A percentile compares a stretch with the other conserved stretches of the same genome.
Conservation (phyloP, 2,797 vertebrate genomes). For the Columba guinea region DNA sequence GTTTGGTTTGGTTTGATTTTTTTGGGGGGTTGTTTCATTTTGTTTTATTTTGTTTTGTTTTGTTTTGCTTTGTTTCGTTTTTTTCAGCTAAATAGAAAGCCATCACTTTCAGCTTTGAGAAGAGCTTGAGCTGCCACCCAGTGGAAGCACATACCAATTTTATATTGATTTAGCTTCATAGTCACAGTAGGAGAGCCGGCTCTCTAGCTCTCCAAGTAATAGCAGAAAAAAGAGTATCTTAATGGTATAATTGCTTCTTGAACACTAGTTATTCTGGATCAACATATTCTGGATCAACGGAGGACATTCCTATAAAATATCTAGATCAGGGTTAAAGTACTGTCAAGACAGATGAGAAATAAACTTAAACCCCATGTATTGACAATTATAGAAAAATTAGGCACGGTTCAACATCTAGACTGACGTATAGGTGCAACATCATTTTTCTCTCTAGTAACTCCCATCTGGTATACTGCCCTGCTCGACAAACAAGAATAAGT, state of each 20-base stretch:
- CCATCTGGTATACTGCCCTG: not conserved
- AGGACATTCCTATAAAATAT: not conserved
- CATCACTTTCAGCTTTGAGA: not conserved
- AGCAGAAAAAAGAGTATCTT: not conserved
- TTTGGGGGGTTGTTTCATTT: too few species aligned
- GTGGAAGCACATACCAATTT: not conserved
- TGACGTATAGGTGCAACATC: accelerated
- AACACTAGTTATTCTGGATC: not conserved
- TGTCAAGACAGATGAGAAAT: not conserved
- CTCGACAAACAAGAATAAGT: not conserved
- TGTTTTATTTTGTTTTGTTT: too few species aligned
- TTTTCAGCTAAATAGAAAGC: not conserved
- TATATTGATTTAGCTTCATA: accelerated
- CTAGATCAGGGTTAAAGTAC: not conserved
- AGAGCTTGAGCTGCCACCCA: constrained; percentile 59
- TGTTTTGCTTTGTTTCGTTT: not conserved
- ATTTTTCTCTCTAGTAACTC: not conserved
- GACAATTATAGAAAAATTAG: not conserved
- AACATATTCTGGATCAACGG: not conserved
- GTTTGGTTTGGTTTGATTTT: too few species aligned
- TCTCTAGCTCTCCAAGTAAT: accelerated
- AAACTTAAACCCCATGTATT: not conserved
- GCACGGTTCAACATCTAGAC: not conserved
- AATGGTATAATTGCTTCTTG: not conserved
- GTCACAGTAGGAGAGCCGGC: accelerated